These are phyloP conservation scores for Drosophila subquinaria DNA, from an alignment of 2,888 invertebrate genomes.

Conservation along the genomic window DNA sequence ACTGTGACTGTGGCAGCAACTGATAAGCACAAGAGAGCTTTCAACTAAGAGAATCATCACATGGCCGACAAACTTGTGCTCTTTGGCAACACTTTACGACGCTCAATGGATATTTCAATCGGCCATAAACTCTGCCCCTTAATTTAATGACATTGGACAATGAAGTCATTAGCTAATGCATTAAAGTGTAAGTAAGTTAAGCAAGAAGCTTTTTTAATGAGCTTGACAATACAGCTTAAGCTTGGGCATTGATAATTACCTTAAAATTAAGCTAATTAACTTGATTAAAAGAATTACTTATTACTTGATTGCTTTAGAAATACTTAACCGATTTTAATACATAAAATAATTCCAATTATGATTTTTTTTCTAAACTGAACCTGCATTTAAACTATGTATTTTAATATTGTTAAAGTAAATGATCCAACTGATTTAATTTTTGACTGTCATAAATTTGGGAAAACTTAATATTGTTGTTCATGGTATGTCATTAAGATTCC, in stretches of 20 bases:
- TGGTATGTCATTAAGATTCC: no score
- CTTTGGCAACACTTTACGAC: slow-evolving; percentile 3
- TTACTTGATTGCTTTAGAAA: no score
- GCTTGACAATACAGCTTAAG: background rate
- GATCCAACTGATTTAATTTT: no score
- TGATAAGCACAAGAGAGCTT: slow-evolving; percentile 60
- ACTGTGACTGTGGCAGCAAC: slow-evolving; percentile 23
- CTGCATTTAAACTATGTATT: no score
- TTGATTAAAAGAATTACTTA: no score
- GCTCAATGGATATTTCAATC: slow-evolving; percentile 5
- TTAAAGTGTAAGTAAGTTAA: slow-evolving; percentile 1
- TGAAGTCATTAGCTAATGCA: slow-evolving; percentile 42
- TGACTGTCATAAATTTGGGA: no score
- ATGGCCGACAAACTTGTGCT: slow-evolving; percentile 12
- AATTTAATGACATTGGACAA: slow-evolving; percentile 33
- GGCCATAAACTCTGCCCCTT: slow-evolving; percentile 27
- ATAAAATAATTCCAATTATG: no score
- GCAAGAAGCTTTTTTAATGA: background rate
- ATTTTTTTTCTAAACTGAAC: no score
- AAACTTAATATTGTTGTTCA: no score
- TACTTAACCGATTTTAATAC: no score
- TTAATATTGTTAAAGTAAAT: no score
- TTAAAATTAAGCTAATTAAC: background rate
- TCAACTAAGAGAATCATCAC: slow-evolving; percentile 16
- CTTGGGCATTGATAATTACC: background rate